Percentiles rank a stretch among this genome's conserved stretches.
These are phyloP conservation scores for Hydractinia symbiolongicarpus DNA, from an alignment of 30 jellyfish, hydroid and myxozoan species.

Conservation along the genomic window DNA sequence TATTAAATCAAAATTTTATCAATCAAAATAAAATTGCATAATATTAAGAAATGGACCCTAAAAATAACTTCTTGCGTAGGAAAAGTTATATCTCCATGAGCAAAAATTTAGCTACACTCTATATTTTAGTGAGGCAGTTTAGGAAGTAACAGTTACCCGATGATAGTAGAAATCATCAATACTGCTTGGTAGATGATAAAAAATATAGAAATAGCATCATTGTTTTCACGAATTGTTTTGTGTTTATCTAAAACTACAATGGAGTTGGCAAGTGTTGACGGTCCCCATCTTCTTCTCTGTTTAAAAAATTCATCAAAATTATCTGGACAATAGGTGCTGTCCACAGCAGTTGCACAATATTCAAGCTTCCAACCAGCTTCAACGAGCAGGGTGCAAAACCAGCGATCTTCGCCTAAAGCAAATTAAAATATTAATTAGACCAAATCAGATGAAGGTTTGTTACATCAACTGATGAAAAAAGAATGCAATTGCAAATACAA, in stretches of 20 bases:
- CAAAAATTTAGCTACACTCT: too few relatives aligned
- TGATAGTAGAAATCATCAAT: conserved; percentile 65
- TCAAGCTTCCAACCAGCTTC: conserved; percentile 96
- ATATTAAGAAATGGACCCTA: too few relatives aligned
- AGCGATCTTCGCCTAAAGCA: conserved; percentile 88
- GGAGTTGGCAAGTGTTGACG: conserved; percentile 89
- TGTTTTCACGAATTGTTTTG: conserved; percentile 47
- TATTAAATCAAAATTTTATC: too few relatives aligned
- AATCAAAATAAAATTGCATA: too few relatives aligned
- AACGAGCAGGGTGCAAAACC: conserved; percentile 94
- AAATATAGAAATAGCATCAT: conserved; percentile 58
- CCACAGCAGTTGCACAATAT: conserved; percentile 89
- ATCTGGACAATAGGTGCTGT: conserved; percentile 92
- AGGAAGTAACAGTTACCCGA: conserved; percentile 46
- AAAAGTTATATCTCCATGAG: too few relatives aligned
- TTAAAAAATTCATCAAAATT: conserved; percentile 84
- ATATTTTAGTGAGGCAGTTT: too few relatives aligned
- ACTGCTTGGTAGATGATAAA: conserved; percentile 71
- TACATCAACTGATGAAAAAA: not conserved
- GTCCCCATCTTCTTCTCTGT: conserved; percentile 96
- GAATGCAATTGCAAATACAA: not conserved
- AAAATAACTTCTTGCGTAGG: too few relatives aligned
- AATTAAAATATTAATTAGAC: not conserved
- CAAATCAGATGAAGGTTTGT: not conserved
- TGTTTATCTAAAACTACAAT: conserved; percentile 51